Base-by-base conservation (phyloP, 2,113 vertebrate genomes). In the Melanotaenia duboulayi region DNA sequence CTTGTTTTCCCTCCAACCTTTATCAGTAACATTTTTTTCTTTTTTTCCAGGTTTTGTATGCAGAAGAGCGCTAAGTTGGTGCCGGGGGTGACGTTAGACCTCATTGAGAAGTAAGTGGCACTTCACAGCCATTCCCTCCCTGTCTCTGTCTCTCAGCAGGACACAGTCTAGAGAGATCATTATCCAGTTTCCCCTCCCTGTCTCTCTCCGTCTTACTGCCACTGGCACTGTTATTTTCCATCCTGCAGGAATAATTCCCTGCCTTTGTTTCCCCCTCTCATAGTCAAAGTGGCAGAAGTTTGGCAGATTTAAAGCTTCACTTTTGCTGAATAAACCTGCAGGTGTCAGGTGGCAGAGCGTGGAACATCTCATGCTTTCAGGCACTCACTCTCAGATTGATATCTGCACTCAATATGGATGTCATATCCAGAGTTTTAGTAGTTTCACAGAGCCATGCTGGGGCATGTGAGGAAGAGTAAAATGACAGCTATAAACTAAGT, bases 11-110 rank as follows among this genome's bases (percentile, higher is more conserved):
- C 24, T 73, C 57, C 69, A 65, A 17, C 55, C 22, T 46, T 24
- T 13, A 68, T 68, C 50, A 35, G 32, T 48, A 58, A 56, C 59
- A 66, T 51, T 44, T 67, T 52, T 35, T 35, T 35, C 32, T 9
- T 35, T 14, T 74, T 8, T 7, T 9, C 0, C 93, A 99, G 98
- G 97, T 99, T 99, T 87, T 99, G 97, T 82, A 99, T 99, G 97
- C 98, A 99, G 94, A 99, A 97, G 89, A 99, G 98, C 75, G 96
- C 97, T 76, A 97, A 95, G 74, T 87, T 99, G 94, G 98, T 99
- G 88, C 97, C 98, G 16, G 98, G 97, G 82, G 98, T 99, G 92
- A 99, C 97, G 0, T 91, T 99, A 93, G 98, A 99, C 92, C 93
- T 99, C 76, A 99, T 99, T 74, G 98, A 99, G 87, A 99, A 99